phyloP scores from a whole-genome alignment of 2,797 vertebrate genomes.

The Hyperoplus immaculatus region DNA sequence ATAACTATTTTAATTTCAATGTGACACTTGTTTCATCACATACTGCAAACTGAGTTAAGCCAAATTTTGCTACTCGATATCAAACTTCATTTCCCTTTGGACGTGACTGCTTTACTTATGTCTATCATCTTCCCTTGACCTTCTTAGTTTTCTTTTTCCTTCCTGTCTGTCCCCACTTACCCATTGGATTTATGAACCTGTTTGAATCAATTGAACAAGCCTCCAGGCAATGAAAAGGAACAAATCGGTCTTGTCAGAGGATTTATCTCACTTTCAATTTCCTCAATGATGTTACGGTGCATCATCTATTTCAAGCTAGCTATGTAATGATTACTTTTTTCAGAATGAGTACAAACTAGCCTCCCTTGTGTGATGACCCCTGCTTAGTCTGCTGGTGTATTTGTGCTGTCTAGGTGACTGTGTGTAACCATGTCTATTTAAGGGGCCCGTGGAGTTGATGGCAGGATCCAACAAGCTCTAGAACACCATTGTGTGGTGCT shows the following conservation, averaged over 20 bases:
- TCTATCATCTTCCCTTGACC: conserved; percentile 30
- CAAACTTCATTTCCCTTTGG: background rate
- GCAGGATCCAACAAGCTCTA: too few relatives aligned
- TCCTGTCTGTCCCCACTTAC: conserved; percentile 28
- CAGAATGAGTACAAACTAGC: conserved; percentile 15
- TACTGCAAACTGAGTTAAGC: background rate
- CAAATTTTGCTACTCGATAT: background rate
- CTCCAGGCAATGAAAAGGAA: conserved; percentile 49
- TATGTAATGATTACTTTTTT: background rate
- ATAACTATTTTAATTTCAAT: conserved; percentile 13
- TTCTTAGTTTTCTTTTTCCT: conserved; percentile 24
- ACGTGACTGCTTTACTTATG: background rate
- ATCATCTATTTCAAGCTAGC: conserved; percentile 36
- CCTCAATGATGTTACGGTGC: conserved; percentile 19
- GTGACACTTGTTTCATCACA: conserved; percentile 1
- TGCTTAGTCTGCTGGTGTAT: too few relatives aligned
- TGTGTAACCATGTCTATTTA: too few relatives aligned
- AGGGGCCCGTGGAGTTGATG: too few relatives aligned
- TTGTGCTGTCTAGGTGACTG: too few relatives aligned
- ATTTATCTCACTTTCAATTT: conserved; percentile 55
- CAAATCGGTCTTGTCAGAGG: conserved; percentile 51
- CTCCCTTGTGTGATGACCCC: background rate
- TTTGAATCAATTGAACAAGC: conserved; percentile 55
- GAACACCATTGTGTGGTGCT: too few relatives aligned
- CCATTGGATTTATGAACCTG: conserved; percentile 37